Base-by-base conservation (phyloP, 2,113 vertebrate species). In the Tetraodon nigroviridis region DNA sequence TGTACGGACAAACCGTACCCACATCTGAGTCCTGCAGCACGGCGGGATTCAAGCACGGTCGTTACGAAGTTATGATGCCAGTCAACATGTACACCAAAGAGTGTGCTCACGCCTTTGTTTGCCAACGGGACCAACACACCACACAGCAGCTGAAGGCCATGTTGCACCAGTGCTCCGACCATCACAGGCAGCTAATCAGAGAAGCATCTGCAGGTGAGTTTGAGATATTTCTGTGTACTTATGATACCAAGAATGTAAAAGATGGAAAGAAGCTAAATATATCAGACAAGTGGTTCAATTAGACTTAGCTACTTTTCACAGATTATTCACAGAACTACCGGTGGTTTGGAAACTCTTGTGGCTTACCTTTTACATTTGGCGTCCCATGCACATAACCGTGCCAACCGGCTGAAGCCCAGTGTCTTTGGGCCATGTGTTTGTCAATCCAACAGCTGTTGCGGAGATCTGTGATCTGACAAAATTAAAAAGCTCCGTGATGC, bases 1-100 rank as follows among this genome's bases (percentile, higher is more conserved):
- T 94, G 29, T 93, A 96, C 0, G 90, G 91, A 20, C 87, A 93
- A 82, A 98, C 93, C 0, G 93, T 93, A 4, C 92, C 95, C 45
- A 96, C 94, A 0, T 98, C 98, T 0, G 97, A 99, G 84, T 95
- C 96, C 0, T 99, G 97, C 18, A 99, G 96, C 83, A 98, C 95
- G 0, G 95, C 95, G 0, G 94, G 95, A 0, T 99, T 99, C 81
- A 94, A 89, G 64, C 97, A 99, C 0, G 96, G 97, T 12, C 96
- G 97, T 24, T 98, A 94, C 0, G 97, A 99, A 77, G 94, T 95
- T 17, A 91, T 99, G 22, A 92, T 95, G 6, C 93, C 97, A 0
- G 95, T 94, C 24, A 93, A 89, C 29, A 0, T 89, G 7, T 86
- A 93, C 63, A 98, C 97, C 0, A 91, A 95, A 79, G 89, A 52